Evolutionary conservation across 2,888 invertebrate genomes (phyloP).

Genomic region (Pollenia griseotomentosa): DNA sequence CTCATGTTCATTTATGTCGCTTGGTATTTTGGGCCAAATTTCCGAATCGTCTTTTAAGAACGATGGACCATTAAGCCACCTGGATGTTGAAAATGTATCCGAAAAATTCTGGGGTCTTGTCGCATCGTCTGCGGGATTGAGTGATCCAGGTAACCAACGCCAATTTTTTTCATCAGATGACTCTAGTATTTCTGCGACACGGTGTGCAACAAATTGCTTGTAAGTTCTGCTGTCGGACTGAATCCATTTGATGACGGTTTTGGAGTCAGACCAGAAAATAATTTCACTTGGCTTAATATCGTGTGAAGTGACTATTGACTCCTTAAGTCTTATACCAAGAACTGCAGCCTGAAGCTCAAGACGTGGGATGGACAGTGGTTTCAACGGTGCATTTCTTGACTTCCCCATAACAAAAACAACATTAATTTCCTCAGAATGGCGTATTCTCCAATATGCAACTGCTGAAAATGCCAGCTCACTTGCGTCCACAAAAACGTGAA

Average conservation of each 20-base stretch:
- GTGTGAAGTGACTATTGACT: constrained; percentile 17
- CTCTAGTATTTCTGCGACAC: constrained; percentile 25
- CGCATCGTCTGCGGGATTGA: constrained; percentile 14
- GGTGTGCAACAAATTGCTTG: constrained; percentile 36
- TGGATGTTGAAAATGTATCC: not conserved
- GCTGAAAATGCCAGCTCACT: constrained; percentile 43
- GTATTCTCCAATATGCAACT: constrained; percentile 52
- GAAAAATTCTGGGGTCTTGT: not conserved
- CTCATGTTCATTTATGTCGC: not conserved
- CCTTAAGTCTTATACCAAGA: constrained; percentile 39
- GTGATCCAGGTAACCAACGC: constrained; percentile 24
- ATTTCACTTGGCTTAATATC: constrained; percentile 17
- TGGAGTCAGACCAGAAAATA: constrained; percentile 26
- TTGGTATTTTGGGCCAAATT: not conserved
- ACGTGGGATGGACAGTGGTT: constrained; percentile 53
- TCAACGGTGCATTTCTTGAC: constrained; percentile 43
- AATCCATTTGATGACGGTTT: constrained; percentile 30
- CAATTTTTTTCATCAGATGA: constrained; percentile 2
- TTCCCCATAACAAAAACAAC: constrained; percentile 51
- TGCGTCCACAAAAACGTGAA: constrained; percentile 3
- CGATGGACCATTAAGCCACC: not conserved
- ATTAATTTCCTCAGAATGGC: constrained; percentile 12
- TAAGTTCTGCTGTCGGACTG: constrained; percentile 27
- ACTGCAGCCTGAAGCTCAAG: constrained; percentile 52
- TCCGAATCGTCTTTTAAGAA: not conserved